Conservation (phyloP, 2,797 vertebrate species). For the Gorsachius magnificus region DNA sequence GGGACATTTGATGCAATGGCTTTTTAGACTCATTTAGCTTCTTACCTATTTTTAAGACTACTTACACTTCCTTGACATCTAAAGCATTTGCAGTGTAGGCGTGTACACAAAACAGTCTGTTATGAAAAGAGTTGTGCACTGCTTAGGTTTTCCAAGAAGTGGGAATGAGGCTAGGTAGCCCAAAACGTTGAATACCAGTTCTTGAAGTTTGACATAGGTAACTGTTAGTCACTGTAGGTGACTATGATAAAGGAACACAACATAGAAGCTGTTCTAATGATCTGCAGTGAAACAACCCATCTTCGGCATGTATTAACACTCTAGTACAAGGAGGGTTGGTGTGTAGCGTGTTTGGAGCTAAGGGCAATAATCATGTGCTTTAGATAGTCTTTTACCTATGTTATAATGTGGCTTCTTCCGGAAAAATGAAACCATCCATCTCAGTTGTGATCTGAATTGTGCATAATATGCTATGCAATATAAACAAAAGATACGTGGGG, state of each 20-base stretch:
- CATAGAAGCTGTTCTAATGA: not conserved
- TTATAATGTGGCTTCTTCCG: not conserved
- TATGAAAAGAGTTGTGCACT: not conserved
- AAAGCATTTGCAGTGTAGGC: not conserved
- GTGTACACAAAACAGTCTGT: not conserved
- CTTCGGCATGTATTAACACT: not conserved
- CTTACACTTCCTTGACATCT: not conserved
- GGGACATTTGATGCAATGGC: not conserved
- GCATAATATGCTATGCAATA: fast-evolving
- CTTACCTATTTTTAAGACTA: not conserved
- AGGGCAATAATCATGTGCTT: not conserved
- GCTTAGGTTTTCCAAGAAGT: not conserved
- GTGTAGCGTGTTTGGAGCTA: not conserved
- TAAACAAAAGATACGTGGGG: not conserved
- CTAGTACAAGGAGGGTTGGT: not conserved
- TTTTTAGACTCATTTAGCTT: not conserved
- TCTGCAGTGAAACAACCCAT: not conserved
- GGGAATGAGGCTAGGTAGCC: not conserved
- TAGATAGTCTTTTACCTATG: not conserved
- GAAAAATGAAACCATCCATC: not conserved
- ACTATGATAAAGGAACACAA: not conserved
- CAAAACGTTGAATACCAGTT: not conserved
- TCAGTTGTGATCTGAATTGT: not conserved
- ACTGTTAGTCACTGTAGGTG: not conserved
- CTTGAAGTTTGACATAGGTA: not conserved